Evolutionary conservation across 2,113 vertebrate genomes (phyloP), one percentile per base, ranked within the genome.

Genomic region (Rhipidura dahli): DNA sequence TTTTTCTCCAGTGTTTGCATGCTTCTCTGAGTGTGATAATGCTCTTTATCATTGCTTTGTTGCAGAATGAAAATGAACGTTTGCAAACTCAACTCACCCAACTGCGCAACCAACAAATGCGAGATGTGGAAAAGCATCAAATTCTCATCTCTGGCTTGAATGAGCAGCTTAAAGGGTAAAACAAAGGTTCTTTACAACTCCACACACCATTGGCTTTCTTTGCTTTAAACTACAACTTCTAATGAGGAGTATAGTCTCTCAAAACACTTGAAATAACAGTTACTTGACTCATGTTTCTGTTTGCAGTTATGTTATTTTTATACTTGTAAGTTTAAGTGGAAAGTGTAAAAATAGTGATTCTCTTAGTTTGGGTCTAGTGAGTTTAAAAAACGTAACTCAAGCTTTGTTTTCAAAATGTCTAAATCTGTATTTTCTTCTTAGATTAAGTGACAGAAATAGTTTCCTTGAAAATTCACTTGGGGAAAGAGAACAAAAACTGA

Each of bases 121-220:
- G 98, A 90, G 99, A 99, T 17, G 88, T 88, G 5, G 99, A 99
- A 93, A 99, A 99, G 63, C 98, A 99, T 70, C 98, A 98, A 39
- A 93, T 98, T 50, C 93, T 99, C 50, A 96, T 99, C 40, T 97
- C 97, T 69, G 97, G 97, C 75, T 97, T 99, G 73, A 99, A 98
- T 45, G 98, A 99, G 20, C 98, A 99, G 86, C 98, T 99, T 26
- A 98, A 97, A 97, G 98, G 99, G 99, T 99, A 96, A 97, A 79
- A n/a, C 0, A 5, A 33, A 42, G 27, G 1, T 31, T 94, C 22
- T 87, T 82, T 71, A 28, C 51, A 68, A 2, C 11, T 37, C 30
- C 1, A 1, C 44, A 8, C 7, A 44, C 21, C 13, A 42, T 6
- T 68, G 68, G 3, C 19, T 89, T 63, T 39, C n/a, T 75, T 68